phyloP scores from a whole-genome alignment of 2,113 vertebrate genomes.

The Saimiri boliviensis region DNA sequence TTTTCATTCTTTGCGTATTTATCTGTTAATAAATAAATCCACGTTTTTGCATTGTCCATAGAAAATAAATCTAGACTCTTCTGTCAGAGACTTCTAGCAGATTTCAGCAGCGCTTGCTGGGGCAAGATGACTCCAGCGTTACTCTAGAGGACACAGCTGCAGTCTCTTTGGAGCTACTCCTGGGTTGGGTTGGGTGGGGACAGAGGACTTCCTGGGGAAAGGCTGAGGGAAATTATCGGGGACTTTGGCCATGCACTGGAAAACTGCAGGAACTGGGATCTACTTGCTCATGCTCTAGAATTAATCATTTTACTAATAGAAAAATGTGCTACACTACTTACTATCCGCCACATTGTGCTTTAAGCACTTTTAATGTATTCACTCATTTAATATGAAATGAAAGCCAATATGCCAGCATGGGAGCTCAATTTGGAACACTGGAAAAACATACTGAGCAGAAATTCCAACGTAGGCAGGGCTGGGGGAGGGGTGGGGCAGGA shows the following conservation, averaged over 20 bases:
- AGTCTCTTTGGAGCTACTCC: background rate
- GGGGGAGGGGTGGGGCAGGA: background rate
- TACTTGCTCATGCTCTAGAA: background rate
- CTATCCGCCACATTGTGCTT: background rate
- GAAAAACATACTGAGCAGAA: background rate
- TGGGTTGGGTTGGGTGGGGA: background rate
- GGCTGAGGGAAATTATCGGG: background rate
- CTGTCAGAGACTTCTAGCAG: background rate
- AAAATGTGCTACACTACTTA: background rate
- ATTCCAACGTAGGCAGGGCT: background rate
- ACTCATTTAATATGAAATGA: background rate
- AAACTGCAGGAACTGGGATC: background rate
- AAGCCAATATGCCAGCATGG: background rate
- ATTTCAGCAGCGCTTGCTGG: background rate
- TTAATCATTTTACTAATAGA: background rate
- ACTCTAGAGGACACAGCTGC: background rate
- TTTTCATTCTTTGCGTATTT: background rate
- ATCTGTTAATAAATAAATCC: background rate
- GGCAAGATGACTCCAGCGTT: background rate
- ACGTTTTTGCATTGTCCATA: background rate
- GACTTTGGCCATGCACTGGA: background rate
- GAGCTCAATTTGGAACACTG: background rate
- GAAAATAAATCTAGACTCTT: background rate
- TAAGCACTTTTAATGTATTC: background rate
- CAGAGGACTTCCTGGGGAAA: background rate